Base-by-base conservation (phyloP, 2,888 invertebrate genomes). In the Lampropteryx suffumata region DNA sequence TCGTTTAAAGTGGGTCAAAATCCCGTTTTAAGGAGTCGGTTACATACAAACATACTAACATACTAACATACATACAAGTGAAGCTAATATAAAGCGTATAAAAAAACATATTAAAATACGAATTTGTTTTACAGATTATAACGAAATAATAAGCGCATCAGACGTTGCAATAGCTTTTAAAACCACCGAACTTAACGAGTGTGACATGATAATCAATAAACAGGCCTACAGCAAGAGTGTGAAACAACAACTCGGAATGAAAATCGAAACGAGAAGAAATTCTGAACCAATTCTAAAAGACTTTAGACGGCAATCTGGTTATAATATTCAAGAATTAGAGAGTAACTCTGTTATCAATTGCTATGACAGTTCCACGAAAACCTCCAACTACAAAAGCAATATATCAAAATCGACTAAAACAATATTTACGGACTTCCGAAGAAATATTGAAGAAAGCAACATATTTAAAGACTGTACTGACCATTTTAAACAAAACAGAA, bases 281-380 rank as follows among this genome's bases (percentile, higher is more conserved):
- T 57, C 66, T 12, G 73, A 69, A 28, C 44, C 65, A 13, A 73
- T 73, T 54, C 29, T 75, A 0, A 83, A 76, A 65, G 59, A 64
- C n/a, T 59, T 57, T 3, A 63, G 66, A 49, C 64, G 67, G 24
- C 73, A 60, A 61, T 76, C 73, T 26, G 75, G 76, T 0, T 69
- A 76, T 63, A 82, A 84, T 51, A 85, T 84, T 0, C 84, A 79
- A 4, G 84, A 83, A 9, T 71, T 69, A 55, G 84, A 71, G 10
- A 84, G 84, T 70, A 71, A 81, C 57, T 86, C 86, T 13, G 83
- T 87, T 3, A 52, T 76, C 14, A 84, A 82, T 50, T 82, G 82
- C 69, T 81, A 85, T 69, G 83, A 82, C 59, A 69, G 65, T 48
- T 83, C 84, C 1, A 57, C 62, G 14, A 72, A 62, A 57, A 77